phyloP scores from a whole-genome alignment of 1,140 invertebrate species.

The Brachionus angularis region DNA sequence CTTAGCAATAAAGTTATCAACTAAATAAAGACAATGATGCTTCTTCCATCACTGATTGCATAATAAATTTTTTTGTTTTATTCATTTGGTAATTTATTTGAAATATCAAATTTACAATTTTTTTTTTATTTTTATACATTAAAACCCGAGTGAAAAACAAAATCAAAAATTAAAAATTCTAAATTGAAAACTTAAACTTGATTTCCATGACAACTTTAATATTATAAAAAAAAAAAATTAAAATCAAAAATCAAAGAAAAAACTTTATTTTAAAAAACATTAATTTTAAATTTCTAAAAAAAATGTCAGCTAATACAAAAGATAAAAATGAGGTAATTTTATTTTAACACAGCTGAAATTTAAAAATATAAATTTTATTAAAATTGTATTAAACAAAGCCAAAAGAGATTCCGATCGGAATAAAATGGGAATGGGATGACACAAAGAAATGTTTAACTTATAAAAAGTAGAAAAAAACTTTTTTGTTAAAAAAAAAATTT shows the following conservation, averaged over 20 bases:
- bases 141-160: too few relatives aligned
- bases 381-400: background rate
- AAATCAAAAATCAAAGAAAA: too few relatives aligned
- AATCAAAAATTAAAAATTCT: too few relatives aligned
- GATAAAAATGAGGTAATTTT: conserved; percentile 16
- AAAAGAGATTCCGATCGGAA: conserved; percentile 24
- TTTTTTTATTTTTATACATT: too few relatives aligned
- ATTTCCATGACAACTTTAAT: conserved; percentile 31
- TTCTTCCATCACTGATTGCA: too few relatives aligned
- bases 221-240: conserved; percentile 24
- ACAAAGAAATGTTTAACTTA: conserved; percentile 6
- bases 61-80: too few relatives aligned
- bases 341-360: background rate
- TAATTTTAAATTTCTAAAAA: background rate
- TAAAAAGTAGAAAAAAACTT: background rate
- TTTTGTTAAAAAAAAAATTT: background rate
- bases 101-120: too few relatives aligned
- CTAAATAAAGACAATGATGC: too few relatives aligned
- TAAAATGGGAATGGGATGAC: conserved; percentile 44
- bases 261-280: background rate
- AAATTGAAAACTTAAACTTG: too few relatives aligned
- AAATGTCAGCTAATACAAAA: conserved; percentile 39
- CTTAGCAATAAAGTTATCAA: too few relatives aligned
- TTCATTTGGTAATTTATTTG: too few relatives aligned
- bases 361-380: background rate